These are phyloP conservation scores for Ochropleura plecta DNA, from an alignment of 2,888 invertebrate species.

Conservation along the genomic window DNA sequence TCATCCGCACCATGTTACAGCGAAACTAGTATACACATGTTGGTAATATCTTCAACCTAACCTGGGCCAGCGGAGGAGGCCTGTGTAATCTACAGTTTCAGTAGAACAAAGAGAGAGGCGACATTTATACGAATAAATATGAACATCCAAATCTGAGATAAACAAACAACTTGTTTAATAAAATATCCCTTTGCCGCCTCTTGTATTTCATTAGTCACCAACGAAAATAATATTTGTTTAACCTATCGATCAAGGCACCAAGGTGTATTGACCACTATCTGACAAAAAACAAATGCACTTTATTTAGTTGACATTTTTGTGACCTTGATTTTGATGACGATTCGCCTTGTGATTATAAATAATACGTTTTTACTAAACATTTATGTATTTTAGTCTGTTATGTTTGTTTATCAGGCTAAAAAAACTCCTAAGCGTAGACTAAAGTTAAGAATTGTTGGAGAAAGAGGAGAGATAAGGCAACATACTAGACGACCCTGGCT, in stretches of 20 bases:
- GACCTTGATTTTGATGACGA: slow-evolving; percentile 52
- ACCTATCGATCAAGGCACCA: slow-evolving; percentile 42
- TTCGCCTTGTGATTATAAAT: slow-evolving; percentile 14
- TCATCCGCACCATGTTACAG: too few relatives aligned
- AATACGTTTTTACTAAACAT: slow-evolving; percentile 12
- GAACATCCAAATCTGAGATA: not conserved
- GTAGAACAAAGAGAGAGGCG: not conserved
- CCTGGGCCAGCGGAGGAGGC: not conserved
- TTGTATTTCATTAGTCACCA: slow-evolving; percentile 16
- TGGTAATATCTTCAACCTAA: not conserved
- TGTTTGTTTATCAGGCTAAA: not conserved
- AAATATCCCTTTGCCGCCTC: not conserved
- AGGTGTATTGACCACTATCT: slow-evolving; percentile 41
- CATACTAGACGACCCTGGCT: too few relatives aligned
- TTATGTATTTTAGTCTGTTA: not conserved
- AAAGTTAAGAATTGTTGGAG: not conserved
- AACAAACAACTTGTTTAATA: not conserved
- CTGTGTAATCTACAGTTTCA: not conserved
- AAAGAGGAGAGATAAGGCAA: not conserved
- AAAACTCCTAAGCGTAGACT: not conserved
- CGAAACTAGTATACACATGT: too few relatives aligned
- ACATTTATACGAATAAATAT: not conserved
- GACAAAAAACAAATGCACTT: slow-evolving; percentile 49
- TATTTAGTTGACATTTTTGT: slow-evolving; percentile 42
- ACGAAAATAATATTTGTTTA: slow-evolving; percentile 34